These are phyloP conservation scores for Riptortus pedestris DNA, from an alignment of 1,140 invertebrate genomes.

Conservation along the genomic window DNA sequence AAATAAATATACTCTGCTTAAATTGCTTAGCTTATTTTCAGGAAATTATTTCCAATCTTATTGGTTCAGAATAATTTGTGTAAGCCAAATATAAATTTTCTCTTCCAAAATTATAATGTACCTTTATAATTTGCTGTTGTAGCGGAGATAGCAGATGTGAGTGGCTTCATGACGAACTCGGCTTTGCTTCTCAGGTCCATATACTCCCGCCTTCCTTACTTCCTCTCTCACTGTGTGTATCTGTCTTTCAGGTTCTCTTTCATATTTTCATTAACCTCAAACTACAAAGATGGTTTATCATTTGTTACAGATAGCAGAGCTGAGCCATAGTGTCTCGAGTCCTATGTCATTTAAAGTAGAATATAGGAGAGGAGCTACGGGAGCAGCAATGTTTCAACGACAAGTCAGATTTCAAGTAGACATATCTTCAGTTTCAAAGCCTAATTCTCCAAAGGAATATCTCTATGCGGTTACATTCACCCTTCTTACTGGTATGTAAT, in stretches of 20 bases:
- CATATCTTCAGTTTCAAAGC: conserved; percentile 58
- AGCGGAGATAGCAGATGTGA: neutral
- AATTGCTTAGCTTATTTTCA: too few species aligned
- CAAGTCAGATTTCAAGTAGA: conserved; percentile 91
- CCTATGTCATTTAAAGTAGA: conserved; percentile 97
- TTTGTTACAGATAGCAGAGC: conserved; percentile 78
- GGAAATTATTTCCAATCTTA: too few species aligned
- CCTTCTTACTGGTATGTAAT: conserved; percentile 71
- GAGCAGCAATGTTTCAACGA: conserved; percentile 89
- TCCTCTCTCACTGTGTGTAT: conserved; percentile 15
- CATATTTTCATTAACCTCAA: neutral
- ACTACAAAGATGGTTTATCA: neutral
- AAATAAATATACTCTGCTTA: too few species aligned
- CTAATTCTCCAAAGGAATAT: conserved; percentile 63
- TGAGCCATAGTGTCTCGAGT: conserved; percentile 95
- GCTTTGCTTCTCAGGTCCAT: neutral
- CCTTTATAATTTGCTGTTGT: too few species aligned
- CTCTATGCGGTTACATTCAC: conserved; percentile 92
- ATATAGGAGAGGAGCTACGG: conserved; percentile 85
- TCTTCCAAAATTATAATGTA: too few species aligned
- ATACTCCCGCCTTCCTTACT: neutral
- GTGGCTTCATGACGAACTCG: conserved; percentile 1
- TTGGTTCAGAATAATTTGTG: too few species aligned
- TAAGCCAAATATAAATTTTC: too few species aligned
- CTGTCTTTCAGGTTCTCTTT: neutral